These are phyloP conservation scores for Chelonoidis abingdonii DNA, from an alignment of 2,113 vertebrate genomes.

Conservation along the genomic window DNA sequence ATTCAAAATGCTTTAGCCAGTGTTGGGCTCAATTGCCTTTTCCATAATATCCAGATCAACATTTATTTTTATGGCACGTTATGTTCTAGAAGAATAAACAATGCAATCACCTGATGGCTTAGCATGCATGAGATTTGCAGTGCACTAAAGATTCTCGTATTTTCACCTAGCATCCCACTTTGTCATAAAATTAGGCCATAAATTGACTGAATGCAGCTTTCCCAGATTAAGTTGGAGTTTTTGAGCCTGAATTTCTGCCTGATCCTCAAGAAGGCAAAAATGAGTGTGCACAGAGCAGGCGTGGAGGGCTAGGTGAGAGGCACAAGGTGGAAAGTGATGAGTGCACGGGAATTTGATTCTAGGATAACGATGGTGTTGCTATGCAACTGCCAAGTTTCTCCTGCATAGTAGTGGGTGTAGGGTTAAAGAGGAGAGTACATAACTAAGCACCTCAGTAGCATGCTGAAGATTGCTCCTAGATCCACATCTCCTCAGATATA, in stretches of 20 bases:
- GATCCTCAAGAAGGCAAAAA: not conserved
- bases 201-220: not conserved
- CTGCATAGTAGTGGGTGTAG: not conserved
- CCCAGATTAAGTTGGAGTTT: not conserved
- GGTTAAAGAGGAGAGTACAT: not conserved
- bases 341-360: not conserved
- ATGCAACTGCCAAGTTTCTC: not conserved
- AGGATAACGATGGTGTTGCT: not conserved
- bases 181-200: constrained; percentile 18
- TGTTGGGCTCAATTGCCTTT: constrained; percentile 15
- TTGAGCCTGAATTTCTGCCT: constrained; percentile 6
- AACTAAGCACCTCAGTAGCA: not conserved
- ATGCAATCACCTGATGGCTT: not conserved
- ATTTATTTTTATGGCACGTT: constrained; percentile 29
- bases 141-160: constrained; percentile 13
- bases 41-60: not conserved
- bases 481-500: not conserved
- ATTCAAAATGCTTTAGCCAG: constrained; percentile 36
- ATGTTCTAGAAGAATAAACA: constrained; percentile 59
- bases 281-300: not conserved
- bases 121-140: not conserved
- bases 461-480: not conserved
- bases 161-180: constrained; percentile 19
- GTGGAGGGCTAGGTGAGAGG: not conserved
- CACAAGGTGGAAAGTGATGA: not conserved